These are phyloP conservation scores for Amphipoea lucens DNA, from an alignment of 2,888 invertebrate species.

Conservation along the genomic window DNA sequence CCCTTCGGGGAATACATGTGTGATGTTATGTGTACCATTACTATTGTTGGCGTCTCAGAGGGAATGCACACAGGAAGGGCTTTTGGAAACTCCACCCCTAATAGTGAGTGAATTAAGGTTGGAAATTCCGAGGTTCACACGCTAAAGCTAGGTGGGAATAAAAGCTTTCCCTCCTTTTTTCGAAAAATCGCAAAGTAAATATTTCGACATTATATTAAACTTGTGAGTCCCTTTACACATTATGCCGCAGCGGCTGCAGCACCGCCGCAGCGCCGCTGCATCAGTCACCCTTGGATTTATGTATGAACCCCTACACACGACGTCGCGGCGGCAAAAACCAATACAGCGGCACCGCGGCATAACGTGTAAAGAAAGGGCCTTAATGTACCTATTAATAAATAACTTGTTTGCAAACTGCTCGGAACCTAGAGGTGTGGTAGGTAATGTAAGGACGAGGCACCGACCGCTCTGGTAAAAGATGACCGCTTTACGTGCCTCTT, in stretches of 20 bases:
- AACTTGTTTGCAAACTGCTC: constrained; percentile 28
- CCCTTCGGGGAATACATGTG: too few relatives aligned
- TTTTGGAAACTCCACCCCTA: too few relatives aligned
- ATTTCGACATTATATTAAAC: neutral
- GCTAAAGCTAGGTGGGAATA: too few relatives aligned
- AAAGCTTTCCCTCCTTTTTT: neutral
- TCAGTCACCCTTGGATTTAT: too few relatives aligned
- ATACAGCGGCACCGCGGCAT: too few relatives aligned
- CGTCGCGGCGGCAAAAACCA: too few relatives aligned
- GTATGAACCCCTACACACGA: too few relatives aligned
- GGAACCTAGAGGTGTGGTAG: constrained; percentile 12
- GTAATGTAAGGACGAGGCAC: constrained; percentile 14
- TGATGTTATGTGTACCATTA: neutral
- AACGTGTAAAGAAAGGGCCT: too few relatives aligned
- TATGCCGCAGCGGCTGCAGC: too few relatives aligned
- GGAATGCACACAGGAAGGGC: neutral
- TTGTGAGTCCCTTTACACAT: neutral
- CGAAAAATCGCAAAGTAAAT: neutral
- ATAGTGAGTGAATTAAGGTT: too few relatives aligned
- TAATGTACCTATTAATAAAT: constrained; percentile 7
- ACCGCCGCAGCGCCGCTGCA: too few relatives aligned
- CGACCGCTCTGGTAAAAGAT: constrained; percentile 10
- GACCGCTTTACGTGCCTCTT: constrained; percentile 44
- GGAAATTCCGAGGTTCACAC: too few relatives aligned
- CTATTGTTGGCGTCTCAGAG: neutral